Percentiles rank a stretch among this genome's conserved stretches.
Conservation (phyloP, 2,888 invertebrate genomes). For the Diabrotica balteata region DNA sequence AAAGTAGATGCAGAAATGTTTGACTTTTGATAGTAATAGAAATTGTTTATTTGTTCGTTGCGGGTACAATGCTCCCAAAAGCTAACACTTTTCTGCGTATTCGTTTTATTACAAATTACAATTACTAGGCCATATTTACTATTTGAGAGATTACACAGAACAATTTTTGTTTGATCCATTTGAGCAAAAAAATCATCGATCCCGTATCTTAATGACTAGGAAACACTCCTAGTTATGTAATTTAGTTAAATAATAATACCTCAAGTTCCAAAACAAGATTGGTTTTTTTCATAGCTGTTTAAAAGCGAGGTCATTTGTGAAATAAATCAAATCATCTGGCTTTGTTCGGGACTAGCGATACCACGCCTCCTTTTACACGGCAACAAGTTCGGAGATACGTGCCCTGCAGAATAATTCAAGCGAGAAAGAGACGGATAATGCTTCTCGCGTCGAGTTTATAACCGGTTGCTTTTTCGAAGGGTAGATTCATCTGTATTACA, state of each 20-base stretch:
- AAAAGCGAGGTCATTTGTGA: slow-evolving; percentile 25
- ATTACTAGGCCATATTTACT: too few relatives aligned
- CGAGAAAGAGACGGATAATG: slow-evolving; percentile 12
- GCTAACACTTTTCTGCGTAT: too few relatives aligned
- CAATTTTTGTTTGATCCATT: too few relatives aligned
- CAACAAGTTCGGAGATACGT: slow-evolving; percentile 25
- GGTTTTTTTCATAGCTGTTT: slow-evolving; percentile 18
- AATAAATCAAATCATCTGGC: slow-evolving; percentile 30
- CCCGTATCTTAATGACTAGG: background rate
- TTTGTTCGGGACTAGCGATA: slow-evolving; percentile 21
- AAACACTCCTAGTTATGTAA: slow-evolving; percentile 19
- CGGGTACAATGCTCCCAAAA: too few relatives aligned
- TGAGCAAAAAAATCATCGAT: too few relatives aligned
- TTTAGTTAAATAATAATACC: slow-evolving; percentile 10
- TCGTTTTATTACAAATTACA: too few relatives aligned
- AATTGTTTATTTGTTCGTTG: too few relatives aligned
- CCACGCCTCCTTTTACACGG: slow-evolving; percentile 24
- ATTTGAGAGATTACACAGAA: too few relatives aligned
- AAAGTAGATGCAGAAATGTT: slow-evolving; percentile 11
- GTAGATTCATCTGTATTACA: slow-evolving; percentile 21
- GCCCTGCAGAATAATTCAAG: slow-evolving; percentile 10
- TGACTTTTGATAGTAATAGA: too few relatives aligned
- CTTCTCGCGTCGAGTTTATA: slow-evolving; percentile 6
- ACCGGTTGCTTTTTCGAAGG: slow-evolving; percentile 17
- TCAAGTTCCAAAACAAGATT: slow-evolving; percentile 21